Conservation (phyloP, 1,140 invertebrate genomes). For the Hyposmocoma kahamanoa region DNA sequence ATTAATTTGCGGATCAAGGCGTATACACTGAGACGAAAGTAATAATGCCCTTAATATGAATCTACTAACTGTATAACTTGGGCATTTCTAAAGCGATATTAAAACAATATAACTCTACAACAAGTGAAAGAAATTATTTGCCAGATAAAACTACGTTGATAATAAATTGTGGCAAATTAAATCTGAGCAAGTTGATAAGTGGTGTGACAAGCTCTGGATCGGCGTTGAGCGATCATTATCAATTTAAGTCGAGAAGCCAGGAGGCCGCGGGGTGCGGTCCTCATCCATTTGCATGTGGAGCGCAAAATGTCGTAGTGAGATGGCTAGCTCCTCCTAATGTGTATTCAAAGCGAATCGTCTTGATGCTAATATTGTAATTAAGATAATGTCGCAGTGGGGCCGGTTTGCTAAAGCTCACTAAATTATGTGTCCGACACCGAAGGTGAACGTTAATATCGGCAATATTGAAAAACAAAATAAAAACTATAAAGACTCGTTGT, state of each 20-base stretch:
- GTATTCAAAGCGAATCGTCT: conserved; percentile 34
- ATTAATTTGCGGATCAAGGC: neutral
- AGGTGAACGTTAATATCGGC: conserved; percentile 10
- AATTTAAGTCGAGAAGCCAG: conserved; percentile 1
- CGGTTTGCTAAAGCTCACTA: conserved; percentile 27
- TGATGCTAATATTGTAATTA: conserved; percentile 50
- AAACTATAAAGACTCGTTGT: neutral
- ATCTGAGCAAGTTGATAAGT: neutral
- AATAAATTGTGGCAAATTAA: no score
- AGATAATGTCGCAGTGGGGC: conserved; percentile 37
- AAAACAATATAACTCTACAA: no score
- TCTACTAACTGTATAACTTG: neutral
- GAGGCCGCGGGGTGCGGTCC: neutral
- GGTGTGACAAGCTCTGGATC: neutral
- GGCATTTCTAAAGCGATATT: no score
- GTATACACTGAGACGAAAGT: neutral
- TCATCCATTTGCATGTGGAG: conserved; percentile 20
- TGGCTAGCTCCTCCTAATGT: conserved; percentile 21
- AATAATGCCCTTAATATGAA: conserved; percentile 1
- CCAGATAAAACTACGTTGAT: no score
- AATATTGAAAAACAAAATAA: neutral
- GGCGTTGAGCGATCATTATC: neutral
- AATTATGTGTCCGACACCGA: conserved; percentile 3
- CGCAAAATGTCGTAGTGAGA: conserved; percentile 21
- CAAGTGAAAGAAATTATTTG: no score